phyloP scores from a whole-genome alignment of 2,888 invertebrate genomes.

The Aphidius colemani region DNA sequence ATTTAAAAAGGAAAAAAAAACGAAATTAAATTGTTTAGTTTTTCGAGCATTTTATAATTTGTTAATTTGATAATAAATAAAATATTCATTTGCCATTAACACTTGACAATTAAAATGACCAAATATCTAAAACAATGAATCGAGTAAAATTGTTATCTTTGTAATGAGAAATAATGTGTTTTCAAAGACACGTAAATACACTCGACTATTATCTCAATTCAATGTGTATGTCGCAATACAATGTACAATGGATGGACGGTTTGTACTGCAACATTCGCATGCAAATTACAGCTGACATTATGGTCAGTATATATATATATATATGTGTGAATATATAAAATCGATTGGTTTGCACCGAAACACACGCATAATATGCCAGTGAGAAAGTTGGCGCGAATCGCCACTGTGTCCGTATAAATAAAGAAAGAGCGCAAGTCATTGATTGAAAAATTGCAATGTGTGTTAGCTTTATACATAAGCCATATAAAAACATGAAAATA shows the following conservation, averaged over 20 bases:
- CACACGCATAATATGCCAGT: conserved; percentile 22
- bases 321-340: conserved; percentile 8
- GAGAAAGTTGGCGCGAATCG: conserved; percentile 21
- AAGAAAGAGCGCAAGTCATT: conserved; percentile 18
- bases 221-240: conserved; percentile 15
- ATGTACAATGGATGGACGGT: conserved; percentile 14
- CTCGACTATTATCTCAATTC: conserved; percentile 12
- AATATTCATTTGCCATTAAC: no score
- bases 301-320: not conserved
- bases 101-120: not conserved
- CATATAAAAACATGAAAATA: no score
- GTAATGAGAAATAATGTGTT: no score
- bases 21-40: no score
- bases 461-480: no score
- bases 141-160: not conserved
- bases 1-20: no score
- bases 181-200: not conserved
- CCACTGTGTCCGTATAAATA: conserved; percentile 6
- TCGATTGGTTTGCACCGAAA: conserved; percentile 19
- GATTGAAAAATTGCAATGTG: conserved; percentile 12
- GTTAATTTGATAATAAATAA: no score
- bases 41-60: no score
- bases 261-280: conserved; percentile 20
- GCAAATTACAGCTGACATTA: conserved; percentile 22
- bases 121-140: not conserved